A percentile compares a stretch with the other conserved stretches of the same genome.
Evolutionary conservation across 2,888 invertebrate species (phyloP).

Genomic region (Sinelater perroti): DNA sequence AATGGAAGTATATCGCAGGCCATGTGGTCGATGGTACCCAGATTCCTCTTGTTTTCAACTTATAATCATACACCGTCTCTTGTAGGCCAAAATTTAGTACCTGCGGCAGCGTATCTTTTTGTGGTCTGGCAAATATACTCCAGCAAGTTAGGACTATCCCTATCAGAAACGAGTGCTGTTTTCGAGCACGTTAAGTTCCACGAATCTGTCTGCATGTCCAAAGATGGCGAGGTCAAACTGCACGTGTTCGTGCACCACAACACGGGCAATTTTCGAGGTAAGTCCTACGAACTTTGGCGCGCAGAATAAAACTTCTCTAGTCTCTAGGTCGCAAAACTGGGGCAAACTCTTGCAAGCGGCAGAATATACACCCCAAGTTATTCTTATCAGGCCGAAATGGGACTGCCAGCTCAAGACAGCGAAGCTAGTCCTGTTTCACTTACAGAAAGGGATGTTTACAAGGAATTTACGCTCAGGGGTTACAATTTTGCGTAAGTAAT

Average conservation of each 20-base stretch:
- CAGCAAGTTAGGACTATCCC: background rate
- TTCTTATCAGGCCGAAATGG: background rate
- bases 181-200: constrained; percentile 67
- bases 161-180: constrained; percentile 59
- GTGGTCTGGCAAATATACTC: constrained; percentile 1
- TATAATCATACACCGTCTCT: background rate
- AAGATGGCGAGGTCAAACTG: no score
- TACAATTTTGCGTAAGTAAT: no score
- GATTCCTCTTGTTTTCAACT: no score
- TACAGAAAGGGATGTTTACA: background rate
- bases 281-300: no score
- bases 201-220: constrained; percentile 52
- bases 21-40: constrained; percentile 87
- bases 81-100: background rate
- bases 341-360: background rate
- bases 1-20: constrained; percentile 76
- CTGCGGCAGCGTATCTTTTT: background rate
- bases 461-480: background rate
- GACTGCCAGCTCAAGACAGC: background rate
- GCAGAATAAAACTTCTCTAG: no score
- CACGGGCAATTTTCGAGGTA: no score
- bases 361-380: background rate
- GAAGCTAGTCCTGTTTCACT: background rate
- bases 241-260: no score
- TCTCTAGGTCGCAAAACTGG: background rate